Conservation (phyloP, 2,113 vertebrate species). For the Loxodonta africana region DNA sequence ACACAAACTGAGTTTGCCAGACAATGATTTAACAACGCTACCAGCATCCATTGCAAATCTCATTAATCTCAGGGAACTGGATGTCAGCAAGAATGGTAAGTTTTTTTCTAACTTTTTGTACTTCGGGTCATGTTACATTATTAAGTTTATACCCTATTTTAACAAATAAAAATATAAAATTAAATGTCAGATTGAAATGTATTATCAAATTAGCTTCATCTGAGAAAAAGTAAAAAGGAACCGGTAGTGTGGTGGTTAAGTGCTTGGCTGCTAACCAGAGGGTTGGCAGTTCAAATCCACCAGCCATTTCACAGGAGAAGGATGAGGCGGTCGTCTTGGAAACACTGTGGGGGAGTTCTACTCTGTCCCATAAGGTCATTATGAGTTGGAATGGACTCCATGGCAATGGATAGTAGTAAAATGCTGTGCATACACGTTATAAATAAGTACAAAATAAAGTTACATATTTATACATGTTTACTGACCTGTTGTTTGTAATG, state of each 20-base stretch:
- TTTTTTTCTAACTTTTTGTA: slow-evolving; percentile 29
- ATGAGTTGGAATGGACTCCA: background rate
- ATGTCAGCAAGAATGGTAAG: slow-evolving; percentile 99
- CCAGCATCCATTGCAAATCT: slow-evolving; percentile 98
- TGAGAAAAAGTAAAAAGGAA: background rate
- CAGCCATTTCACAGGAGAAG: background rate
- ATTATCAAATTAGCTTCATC: background rate
- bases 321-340: background rate
- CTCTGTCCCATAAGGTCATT: background rate
- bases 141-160: slow-evolving; percentile 57
- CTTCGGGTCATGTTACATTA: slow-evolving; percentile 55
- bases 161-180: slow-evolving; percentile 53
- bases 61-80: slow-evolving; percentile 99
- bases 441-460: background rate
- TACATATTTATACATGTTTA: background rate
- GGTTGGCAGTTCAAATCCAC: background rate
- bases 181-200: slow-evolving; percentile 26
- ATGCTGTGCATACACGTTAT: background rate
- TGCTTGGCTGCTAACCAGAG: background rate
- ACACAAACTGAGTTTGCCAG: slow-evolving; percentile 98
- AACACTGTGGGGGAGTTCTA: background rate
- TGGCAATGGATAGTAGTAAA: background rate
- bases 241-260: background rate
- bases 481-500: background rate
- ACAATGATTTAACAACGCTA: slow-evolving; percentile 97